Percentiles rank a stretch among this genome's conserved stretches.
phyloP scores from a whole-genome alignment of 2,888 invertebrate species.

The Limnephilus lunatus region DNA sequence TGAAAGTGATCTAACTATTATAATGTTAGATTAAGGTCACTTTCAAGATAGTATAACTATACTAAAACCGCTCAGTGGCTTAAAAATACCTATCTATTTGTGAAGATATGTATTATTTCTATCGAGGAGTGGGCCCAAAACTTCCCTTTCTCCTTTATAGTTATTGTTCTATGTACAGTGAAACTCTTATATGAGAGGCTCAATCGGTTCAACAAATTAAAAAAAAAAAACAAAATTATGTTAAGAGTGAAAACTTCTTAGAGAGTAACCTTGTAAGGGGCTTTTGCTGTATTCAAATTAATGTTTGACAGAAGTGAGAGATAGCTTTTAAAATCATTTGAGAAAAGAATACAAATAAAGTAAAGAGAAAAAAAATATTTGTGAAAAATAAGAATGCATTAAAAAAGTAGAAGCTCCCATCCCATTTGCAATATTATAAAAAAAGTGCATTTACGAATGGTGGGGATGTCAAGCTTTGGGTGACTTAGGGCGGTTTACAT shows the following conservation, averaged over 20 bases:
- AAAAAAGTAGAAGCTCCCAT: background rate
- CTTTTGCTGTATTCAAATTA: background rate
- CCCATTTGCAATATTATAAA: background rate
- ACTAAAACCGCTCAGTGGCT: too few relatives aligned
- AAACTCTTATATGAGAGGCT: background rate
- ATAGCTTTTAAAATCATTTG: background rate
- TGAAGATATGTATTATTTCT: too few relatives aligned
- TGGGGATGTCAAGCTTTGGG: background rate
- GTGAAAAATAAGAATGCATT: background rate
- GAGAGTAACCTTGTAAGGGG: background rate
- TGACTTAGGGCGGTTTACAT: background rate
- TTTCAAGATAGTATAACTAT: too few relatives aligned
- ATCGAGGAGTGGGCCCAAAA: too few relatives aligned
- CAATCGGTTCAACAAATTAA: too few relatives aligned
- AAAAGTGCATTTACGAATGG: background rate
- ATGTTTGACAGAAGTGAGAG: background rate
- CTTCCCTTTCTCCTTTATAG: too few relatives aligned
- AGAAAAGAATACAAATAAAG: background rate
- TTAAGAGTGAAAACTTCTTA: too few relatives aligned
- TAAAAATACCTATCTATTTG: too few relatives aligned
- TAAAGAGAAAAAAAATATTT: background rate
- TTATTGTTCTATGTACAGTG: background rate
- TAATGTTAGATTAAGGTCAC: too few relatives aligned
- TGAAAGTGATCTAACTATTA: too few relatives aligned
- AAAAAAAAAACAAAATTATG: too few relatives aligned